Base-by-base conservation (phyloP, 2,888 invertebrate species). In the Cerceris rybyensis region DNA sequence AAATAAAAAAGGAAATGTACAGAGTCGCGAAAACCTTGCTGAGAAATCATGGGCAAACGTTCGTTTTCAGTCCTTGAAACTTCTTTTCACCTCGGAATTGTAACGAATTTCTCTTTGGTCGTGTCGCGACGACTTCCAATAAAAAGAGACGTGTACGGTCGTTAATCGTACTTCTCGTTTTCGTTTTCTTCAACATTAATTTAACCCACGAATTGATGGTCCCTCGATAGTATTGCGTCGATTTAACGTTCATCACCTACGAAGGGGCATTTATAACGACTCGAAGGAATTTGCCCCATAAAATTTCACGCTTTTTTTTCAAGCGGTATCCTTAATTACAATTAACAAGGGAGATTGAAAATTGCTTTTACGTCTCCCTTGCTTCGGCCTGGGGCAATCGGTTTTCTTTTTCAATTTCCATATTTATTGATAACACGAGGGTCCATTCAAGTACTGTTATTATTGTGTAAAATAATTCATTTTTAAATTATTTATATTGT, bases 141-240 rank as follows among this genome's bases (percentile, higher is more conserved):
- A 41, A 61, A 16, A 17, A 49, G 41, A 49, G 17, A 16, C 59
- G 49, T 28, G 16, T 52, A 52, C 28, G n/a, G 14, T 52, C 52
- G 11, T 55, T 41, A 39, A 58, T 13, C 49, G n/a, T 41, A 7
- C 14, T 43, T 65, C 65, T 7, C 11, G 13, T 52, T 16, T 55
- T 63, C 57, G 13, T 64, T 13, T n/a, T 8, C 17, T 16, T 52
- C 70, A 42, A 69, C 78, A 74, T 70, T 64, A 75, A 70, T 60
- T 74, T 57, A 63, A 80, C 50, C 61, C 66, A 52, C 17, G 66
- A 80, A 78, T 68, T 68, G 71, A 74, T 76, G 82, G 79, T 79
- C 76, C 81, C 82, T 74, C 66, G 77, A 76, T 71, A 82, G 73
- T 75, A 76, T 81, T 70, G 76, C 76, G 77, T 79, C 76, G 72